These are phyloP conservation scores for Bilobella aurantiaca DNA, from an alignment of 1,140 invertebrate genomes.

Conservation along the genomic window DNA sequence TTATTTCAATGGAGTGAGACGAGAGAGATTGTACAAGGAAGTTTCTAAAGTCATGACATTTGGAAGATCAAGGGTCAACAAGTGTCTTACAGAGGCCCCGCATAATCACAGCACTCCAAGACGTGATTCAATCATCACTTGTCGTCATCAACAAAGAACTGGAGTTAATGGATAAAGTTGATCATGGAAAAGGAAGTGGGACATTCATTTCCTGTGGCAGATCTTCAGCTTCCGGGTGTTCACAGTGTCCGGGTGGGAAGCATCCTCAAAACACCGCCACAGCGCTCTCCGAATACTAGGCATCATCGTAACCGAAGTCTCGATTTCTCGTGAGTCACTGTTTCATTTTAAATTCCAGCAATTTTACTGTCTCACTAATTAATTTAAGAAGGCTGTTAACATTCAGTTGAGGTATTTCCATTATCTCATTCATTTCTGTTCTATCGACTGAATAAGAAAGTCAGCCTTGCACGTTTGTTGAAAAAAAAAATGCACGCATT, in stretches of 20 bases:
- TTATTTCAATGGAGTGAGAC: no score
- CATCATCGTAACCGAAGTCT: slow-evolving; percentile 78
- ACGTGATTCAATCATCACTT: not conserved
- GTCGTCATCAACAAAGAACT: no score
- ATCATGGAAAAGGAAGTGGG: not conserved
- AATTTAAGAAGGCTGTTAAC: no score
- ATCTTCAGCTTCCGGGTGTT: not conserved
- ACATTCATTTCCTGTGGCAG: not conserved
- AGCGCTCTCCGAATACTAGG: slow-evolving; percentile 48
- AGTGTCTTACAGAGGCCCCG: not conserved
- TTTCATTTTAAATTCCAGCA: no score
- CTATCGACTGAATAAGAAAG: no score
- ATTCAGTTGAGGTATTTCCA: no score
- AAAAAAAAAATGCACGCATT: no score
- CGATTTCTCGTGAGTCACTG: slow-evolving; percentile 54
- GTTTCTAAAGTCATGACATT: not conserved
- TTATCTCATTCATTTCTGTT: no score
- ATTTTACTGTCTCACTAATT: no score
- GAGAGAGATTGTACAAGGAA: no score
- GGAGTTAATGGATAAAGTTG: not conserved
- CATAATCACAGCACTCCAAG: not conserved
- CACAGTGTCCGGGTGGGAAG: not conserved
- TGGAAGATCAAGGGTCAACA: not conserved
- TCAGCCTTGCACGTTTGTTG: no score
- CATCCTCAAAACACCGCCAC: slow-evolving; percentile 25